Evolutionary conservation across 2,888 invertebrate species (phyloP).

Genomic region (Frankliniella fusca): DNA sequence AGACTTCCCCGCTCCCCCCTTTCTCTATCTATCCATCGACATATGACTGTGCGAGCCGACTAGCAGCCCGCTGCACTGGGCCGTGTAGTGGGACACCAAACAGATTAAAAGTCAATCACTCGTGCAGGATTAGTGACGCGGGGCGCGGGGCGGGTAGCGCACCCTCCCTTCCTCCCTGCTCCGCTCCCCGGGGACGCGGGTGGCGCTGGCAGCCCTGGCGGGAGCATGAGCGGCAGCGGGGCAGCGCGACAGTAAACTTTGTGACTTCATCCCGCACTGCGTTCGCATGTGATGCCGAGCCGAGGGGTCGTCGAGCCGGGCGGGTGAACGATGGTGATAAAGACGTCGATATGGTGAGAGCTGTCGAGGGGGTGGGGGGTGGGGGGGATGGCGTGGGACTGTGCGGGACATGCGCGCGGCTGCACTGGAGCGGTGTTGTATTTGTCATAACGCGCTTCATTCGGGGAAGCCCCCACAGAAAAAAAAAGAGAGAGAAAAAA

Average conservation of each 20-base stretch:
- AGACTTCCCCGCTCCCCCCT: too few species aligned
- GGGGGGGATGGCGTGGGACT: neutral
- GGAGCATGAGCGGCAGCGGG: neutral
- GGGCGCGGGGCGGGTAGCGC: neutral
- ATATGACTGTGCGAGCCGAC: too few species aligned
- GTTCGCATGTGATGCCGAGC: neutral
- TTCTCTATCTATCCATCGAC: too few species aligned
- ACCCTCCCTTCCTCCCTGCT: too few species aligned
- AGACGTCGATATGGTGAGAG: neutral
- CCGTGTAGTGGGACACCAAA: neutral
- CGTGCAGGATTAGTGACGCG: conserved; percentile 3
- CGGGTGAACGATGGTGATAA: neutral
- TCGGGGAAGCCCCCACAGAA: too few species aligned
- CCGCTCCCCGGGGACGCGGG: neutral
- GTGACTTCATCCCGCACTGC: conserved; percentile 1
- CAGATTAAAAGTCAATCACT: conserved; percentile 25
- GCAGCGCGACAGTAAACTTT: conserved; percentile 15
- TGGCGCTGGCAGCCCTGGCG: neutral
- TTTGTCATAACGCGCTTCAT: neutral
- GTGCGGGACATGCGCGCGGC: neutral
- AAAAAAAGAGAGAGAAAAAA: too few species aligned
- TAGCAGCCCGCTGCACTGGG: too few species aligned
- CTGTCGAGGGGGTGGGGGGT: neutral
- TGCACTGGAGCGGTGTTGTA: too few species aligned
- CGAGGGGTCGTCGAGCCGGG: neutral